Evolutionary conservation across 2,113 vertebrate species (phyloP), one percentile per base, ranked within the genome.

Genomic region (Stigmatopora argus): DNA sequence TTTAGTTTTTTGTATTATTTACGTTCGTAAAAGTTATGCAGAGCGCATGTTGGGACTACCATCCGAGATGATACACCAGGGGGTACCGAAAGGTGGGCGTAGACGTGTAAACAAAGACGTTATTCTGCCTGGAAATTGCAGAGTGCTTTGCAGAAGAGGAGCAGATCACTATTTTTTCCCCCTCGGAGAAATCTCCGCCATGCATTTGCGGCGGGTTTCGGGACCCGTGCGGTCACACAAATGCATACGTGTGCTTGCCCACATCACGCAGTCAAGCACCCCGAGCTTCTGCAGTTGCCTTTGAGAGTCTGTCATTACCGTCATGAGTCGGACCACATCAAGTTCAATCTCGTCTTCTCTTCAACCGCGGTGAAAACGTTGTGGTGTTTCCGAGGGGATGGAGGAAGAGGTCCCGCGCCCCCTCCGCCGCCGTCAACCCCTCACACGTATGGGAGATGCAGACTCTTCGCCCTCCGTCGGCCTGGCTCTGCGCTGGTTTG

Each of bases 251-350:
- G 75, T 78, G 78, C 72, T 78, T 87, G 78, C 76, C 75, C 82
- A 79, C 80, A 74, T 49, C 47, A 70, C 85, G 75, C 78, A 72
- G 78, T 74, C 75, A 84, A 83, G 81, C 79, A 79, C 73, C 72
- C 75, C 70, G 71, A 78, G 66, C 73, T 79, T 79, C 71, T 63
- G 75, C 74, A 73, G 67, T 71, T 74, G 83, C 72, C 64, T 80
- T 70, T 64, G 38, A 79, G 51, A 82, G 81, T 83, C 82, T 90
- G 48, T 89, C 85, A 91, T 90, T 88, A 89, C 75, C 58, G 62
- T 75, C 69, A 76, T 3, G 46, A 62, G 58, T 79, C 68, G 72
- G 79, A 85, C 85, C 86, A 87, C 86, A 88, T 89, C 87, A 87
- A 80, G 78, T 75, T 78, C 67, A 23, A 14, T 84, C 78, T 74